phyloP scores from a whole-genome alignment of 2,113 vertebrate species.

The Cavia aperea region DNA sequence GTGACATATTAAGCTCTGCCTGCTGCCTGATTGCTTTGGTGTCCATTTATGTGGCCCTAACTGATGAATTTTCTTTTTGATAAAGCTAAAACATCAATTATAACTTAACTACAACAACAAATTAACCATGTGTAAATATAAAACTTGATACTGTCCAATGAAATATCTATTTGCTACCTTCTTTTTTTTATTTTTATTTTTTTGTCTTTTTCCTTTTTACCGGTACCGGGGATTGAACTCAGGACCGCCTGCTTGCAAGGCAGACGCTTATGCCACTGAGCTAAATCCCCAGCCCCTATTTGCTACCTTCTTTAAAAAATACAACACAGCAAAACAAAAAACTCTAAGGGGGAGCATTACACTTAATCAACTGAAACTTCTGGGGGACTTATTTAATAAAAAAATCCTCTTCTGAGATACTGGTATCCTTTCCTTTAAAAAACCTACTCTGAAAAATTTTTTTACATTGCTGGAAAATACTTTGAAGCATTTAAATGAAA shows the following conservation, averaged over 20 bases:
- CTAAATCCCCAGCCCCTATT: neutral
- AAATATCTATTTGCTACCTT: slow-evolving; percentile 64
- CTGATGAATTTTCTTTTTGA: slow-evolving; percentile 63
- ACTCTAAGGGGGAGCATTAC: neutral
- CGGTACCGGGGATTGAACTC: too few relatives aligned
- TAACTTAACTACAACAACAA: slow-evolving; percentile 69
- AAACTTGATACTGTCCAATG: slow-evolving; percentile 71
- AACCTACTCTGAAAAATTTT: neutral
- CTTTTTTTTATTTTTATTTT: neutral
- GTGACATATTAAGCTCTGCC: slow-evolving; percentile 16
- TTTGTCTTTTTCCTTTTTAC: too few relatives aligned
- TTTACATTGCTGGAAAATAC: slow-evolving; percentile 1
- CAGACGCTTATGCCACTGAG: too few relatives aligned
- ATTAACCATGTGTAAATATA: slow-evolving; percentile 62
- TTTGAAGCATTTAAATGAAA: slow-evolving; percentile 44
- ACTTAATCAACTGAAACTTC: slow-evolving; percentile 19
- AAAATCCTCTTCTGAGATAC: slow-evolving; percentile 13
- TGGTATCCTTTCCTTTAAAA: slow-evolving; percentile 38
- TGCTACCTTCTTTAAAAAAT: neutral
- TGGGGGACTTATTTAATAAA: slow-evolving; percentile 47
- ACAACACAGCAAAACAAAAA: neutral
- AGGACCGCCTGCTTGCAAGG: too few relatives aligned
- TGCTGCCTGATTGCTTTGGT: neutral
- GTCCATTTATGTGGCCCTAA: slow-evolving; percentile 37
- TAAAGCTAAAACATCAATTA: slow-evolving; percentile 68